Conservation (phyloP, 1,140 invertebrate genomes). For the Heliothis subflexa region DNA sequence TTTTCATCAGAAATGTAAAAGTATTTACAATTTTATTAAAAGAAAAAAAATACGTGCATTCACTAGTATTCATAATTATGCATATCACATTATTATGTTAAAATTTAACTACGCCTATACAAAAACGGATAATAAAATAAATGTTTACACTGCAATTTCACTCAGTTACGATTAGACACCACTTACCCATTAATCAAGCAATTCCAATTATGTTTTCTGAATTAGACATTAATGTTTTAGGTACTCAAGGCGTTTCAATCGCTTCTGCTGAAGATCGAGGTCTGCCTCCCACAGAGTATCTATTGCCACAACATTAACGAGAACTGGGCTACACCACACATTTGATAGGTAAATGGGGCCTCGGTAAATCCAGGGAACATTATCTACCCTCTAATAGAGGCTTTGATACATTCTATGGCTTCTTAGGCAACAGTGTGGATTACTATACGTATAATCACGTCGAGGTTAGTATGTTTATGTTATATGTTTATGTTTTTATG, state of each 20-base stretch:
- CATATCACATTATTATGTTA: too few species aligned
- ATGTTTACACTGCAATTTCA: neutral
- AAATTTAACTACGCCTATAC: too few species aligned
- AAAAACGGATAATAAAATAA: neutral
- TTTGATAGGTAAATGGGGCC: conserved; percentile 95
- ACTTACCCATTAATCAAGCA: neutral
- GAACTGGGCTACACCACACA: conserved; percentile 92
- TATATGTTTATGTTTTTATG: conserved; percentile 29
- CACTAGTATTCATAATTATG: too few species aligned
- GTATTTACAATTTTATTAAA: too few species aligned
- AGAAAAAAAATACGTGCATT: too few species aligned
- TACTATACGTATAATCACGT: conserved; percentile 90
- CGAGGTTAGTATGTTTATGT: conserved; percentile 69
- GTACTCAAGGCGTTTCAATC: conserved; percentile 92
- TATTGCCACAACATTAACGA: conserved; percentile 91
- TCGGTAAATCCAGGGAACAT: conserved; percentile 89
- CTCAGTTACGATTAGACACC: neutral
- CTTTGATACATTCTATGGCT: conserved; percentile 93
- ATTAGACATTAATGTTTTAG: conserved; percentile 69
- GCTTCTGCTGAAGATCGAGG: conserved; percentile 90
- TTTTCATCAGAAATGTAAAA: too few species aligned
- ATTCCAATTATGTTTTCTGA: neutral
- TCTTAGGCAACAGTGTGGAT: conserved; percentile 92
- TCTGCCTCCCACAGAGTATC: conserved; percentile 88
- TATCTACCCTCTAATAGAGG: conserved; percentile 92